Evolutionary conservation across 2,113 vertebrate species (phyloP).

Genomic region (Pomatostomus ruficeps): DNA sequence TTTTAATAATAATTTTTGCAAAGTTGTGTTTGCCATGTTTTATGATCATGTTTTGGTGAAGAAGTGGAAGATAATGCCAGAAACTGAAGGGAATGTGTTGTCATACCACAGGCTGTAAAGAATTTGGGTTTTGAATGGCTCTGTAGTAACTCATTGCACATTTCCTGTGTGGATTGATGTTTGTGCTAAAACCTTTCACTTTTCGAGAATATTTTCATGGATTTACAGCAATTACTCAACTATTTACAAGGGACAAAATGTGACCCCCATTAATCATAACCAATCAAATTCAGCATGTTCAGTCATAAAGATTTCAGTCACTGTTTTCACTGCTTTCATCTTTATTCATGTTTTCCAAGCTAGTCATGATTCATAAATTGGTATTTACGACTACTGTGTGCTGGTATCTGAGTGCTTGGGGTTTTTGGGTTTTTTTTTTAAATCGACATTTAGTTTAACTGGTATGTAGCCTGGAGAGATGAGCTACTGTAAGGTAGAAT

Average conservation of each 20-base stretch:
- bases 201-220: slow-evolving; percentile 17
- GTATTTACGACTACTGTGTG: background rate
- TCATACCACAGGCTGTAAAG: background rate
- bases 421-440: background rate
- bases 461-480: background rate
- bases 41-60: background rate
- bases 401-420: background rate
- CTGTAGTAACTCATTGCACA: background rate
- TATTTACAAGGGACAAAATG: slow-evolving; percentile 47
- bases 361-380: slow-evolving; percentile 29
- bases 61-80: background rate
- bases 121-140: background rate
- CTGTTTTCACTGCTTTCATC: slow-evolving; percentile 37
- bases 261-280: slow-evolving; percentile 35
- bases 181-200: slow-evolving; percentile 33
- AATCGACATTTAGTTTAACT: background rate
- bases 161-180: background rate
- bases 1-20: background rate
- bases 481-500: background rate
- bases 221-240: slow-evolving; percentile 42
- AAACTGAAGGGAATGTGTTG: background rate
- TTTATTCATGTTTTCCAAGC: slow-evolving; percentile 33
- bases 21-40: background rate
- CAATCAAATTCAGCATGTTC: slow-evolving; percentile 8
- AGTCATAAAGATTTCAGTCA: slow-evolving; percentile 34